Evolutionary conservation across 37 sponge, comb jelly and placozoan genomes (phyloP), one percentile per base, ranked within the genome.

Genomic region (Spongilla lacustris): DNA sequence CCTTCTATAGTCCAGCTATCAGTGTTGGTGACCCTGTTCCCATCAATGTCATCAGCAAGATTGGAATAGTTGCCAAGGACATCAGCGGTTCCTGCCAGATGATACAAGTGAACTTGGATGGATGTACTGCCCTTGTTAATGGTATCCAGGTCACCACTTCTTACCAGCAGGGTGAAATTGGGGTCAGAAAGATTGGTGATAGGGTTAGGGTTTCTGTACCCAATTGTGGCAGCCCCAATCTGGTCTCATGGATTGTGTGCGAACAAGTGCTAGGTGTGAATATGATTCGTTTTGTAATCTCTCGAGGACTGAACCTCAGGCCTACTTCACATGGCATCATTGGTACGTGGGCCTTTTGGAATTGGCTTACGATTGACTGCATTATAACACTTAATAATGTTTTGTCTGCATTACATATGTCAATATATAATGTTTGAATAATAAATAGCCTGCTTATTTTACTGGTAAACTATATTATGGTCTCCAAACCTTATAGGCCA

Each of bases 251-350:
- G 86, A 26, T 89, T 2, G 58, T 38, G 32, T 89, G 90, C 32
- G 70, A 80, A 22, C 75, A 73, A 36, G 11, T 6, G 30, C 25
- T 4, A 0, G 74, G 74, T 0, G 25, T 78, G 48, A 41, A 49
- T 12, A 84, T 48, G 81, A 58, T 90, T 13, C 78, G 50, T 4
- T 84, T 89, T 69, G 70, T 49, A 6, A 36, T 90, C 12, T 46
- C 86, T 2, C 68, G 91, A n/a, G 91, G 85, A n/a, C 50, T 76
- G 36, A 80, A 80, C 26, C 75, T 90, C 12, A 49, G 74, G 24
- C 91, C 86, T 28, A 81, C 86, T 0, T 90, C 91, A 4, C 91
- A 90, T 36, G 91, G 91, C 9, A 69, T 90, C 4, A 36, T 85
- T 9, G 91, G 91, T 90, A 73, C 78, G 82, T 37, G 9, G 2